These are phyloP conservation scores for Sarcophaga caerulescens DNA, from an alignment of 2,888 invertebrate genomes.

Conservation along the genomic window DNA sequence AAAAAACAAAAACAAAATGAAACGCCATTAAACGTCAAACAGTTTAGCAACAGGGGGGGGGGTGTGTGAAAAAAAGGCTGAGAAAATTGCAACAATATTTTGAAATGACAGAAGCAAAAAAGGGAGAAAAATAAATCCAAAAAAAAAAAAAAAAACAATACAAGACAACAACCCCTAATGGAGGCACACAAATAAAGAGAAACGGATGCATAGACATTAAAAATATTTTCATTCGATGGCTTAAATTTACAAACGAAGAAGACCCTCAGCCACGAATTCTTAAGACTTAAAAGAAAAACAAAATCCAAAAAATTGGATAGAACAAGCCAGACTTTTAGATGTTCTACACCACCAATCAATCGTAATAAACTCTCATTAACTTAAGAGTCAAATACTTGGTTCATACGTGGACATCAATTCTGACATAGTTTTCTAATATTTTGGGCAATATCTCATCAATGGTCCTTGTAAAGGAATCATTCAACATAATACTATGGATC, in stretches of 20 bases:
- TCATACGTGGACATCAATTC: too few species aligned
- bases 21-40: slow-evolving; percentile 30
- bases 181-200: slow-evolving; percentile 8
- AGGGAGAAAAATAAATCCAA: not conserved
- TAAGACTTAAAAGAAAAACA: too few species aligned
- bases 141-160: slow-evolving; percentile 47
- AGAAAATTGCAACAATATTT: slow-evolving; percentile 49
- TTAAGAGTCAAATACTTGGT: too few species aligned
- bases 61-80: too few species aligned
- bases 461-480: too few species aligned
- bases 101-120: slow-evolving; percentile 40
- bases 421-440: too few species aligned
- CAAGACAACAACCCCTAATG: slow-evolving; percentile 66
- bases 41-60: slow-evolving; percentile 39
- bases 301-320: too few species aligned
- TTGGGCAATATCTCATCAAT: too few species aligned
- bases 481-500: too few species aligned
- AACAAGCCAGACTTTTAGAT: too few species aligned
- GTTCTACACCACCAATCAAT: not conserved
- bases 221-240: slow-evolving; percentile 25
- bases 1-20: not conserved
- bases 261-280: not conserved
- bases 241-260: slow-evolving; percentile 21
- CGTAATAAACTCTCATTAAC: slow-evolving; percentile 39
- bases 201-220: slow-evolving; percentile 22